Conservation (phyloP, 2,888 invertebrate species). For the Tridacna crocea region DNA sequence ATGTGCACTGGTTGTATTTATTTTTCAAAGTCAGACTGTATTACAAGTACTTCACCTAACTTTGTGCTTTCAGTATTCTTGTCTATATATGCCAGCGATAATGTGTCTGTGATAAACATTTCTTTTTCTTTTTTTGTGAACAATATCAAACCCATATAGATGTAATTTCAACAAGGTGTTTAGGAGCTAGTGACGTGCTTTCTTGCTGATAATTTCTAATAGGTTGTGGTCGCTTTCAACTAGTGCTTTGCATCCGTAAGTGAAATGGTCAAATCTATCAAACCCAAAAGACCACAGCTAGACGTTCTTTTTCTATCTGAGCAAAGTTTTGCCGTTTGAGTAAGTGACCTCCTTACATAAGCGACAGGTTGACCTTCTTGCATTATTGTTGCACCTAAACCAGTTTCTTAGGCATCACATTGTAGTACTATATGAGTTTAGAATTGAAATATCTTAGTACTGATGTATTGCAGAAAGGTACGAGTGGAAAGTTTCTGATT, state of each 20-base stretch:
- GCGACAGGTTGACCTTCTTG: slow-evolving; percentile 60
- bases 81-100: slow-evolving; percentile 46
- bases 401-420: slow-evolving; percentile 32
- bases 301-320: slow-evolving; percentile 66
- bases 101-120: slow-evolving; percentile 54
- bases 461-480: slow-evolving; percentile 31
- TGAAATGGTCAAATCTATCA: slow-evolving; percentile 58
- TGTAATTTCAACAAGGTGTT: slow-evolving; percentile 58
- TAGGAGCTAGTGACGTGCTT: slow-evolving; percentile 50
- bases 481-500: too few relatives aligned
- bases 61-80: background rate
- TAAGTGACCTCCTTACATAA: slow-evolving; percentile 57
- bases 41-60: slow-evolving; percentile 5
- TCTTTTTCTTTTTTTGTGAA: slow-evolving; percentile 50
- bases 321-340: slow-evolving; percentile 56
- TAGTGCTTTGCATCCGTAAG: slow-evolving; percentile 46
- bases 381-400: slow-evolving; percentile 60
- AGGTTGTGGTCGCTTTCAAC: slow-evolving; percentile 64
- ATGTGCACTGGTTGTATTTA: slow-evolving; percentile 14
- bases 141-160: slow-evolving; percentile 52
- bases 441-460: slow-evolving; percentile 45
- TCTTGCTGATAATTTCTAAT: slow-evolving; percentile 55
- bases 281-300: slow-evolving; percentile 59
- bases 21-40: slow-evolving; percentile 14
- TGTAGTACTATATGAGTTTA: slow-evolving; percentile 15